Percentiles rank a stretch among this genome's conserved stretches.
Conservation (phyloP, 1,140 invertebrate genomes). For the Heterodera schachtii region DNA sequence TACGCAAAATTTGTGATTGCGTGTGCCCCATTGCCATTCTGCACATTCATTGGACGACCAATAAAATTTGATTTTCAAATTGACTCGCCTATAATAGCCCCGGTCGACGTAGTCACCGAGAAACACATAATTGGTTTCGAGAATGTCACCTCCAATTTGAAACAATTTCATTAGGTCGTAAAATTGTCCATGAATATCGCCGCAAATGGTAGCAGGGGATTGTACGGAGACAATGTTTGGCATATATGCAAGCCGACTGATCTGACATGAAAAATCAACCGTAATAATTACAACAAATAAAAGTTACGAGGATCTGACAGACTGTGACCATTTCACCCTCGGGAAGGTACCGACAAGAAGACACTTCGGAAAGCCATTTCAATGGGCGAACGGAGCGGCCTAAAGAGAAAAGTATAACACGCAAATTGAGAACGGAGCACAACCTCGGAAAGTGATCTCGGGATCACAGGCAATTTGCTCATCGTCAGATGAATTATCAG, state of each 20-base stretch:
- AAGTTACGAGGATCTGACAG: conserved; percentile 55
- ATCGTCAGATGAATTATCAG: background rate
- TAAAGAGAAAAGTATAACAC: background rate
- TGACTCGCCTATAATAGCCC: conserved; percentile 81
- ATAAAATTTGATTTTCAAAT: background rate
- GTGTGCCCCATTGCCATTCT: too few species aligned
- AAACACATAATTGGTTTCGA: conserved; percentile 54
- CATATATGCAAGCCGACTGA: conserved; percentile 39
- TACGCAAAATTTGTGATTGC: too few species aligned
- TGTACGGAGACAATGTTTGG: conserved; percentile 55
- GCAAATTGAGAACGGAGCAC: background rate
- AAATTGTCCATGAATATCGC: conserved; percentile 69
- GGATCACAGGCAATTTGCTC: background rate
- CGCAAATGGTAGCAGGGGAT: conserved; percentile 61
- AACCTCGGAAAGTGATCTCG: background rate
- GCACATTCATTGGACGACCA: too few species aligned
- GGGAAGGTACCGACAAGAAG: conserved; percentile 58
- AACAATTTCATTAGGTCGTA: conserved; percentile 99
- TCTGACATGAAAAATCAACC: conserved; percentile 30
- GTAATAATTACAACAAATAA: conserved; percentile 2
- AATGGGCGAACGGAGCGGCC: conserved; percentile 42
- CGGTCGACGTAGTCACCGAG: conserved; percentile 87
- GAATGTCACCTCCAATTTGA: conserved; percentile 88
- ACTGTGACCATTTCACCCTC: conserved; percentile 58
- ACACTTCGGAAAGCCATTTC: conserved; percentile 56